Base-by-base conservation (phyloP, 2,888 invertebrate species). In the Metellina segmentata region DNA sequence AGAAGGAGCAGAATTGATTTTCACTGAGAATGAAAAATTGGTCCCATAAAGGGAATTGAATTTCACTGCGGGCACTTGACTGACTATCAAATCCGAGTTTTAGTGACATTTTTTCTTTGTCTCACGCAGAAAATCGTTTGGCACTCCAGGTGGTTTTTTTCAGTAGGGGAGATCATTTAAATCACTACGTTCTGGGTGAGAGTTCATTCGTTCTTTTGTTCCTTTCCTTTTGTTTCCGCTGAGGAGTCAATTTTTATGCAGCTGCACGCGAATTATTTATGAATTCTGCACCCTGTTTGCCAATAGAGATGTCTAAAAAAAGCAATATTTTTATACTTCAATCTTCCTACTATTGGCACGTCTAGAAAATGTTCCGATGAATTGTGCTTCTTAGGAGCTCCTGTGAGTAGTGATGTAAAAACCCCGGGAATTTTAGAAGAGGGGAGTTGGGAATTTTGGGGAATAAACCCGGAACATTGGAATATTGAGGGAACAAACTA, bases 81-180 rank as follows among this genome's bases (percentile, higher is more conserved):
- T 52, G 74, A 74, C 85, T 85, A 85, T 85, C 85, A 85, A 85
- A 85, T 85, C 52, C 85, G 61, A 48, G 74, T 85, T 75, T 85
- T 74, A 85, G 75, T 34, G 85, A 85, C 85, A 85, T 75, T 85
- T 85, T 85, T 53, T 52, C 34, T 34, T 34, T 34, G 61, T n/a
- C 34, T 79, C 61, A 34, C 74, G 20, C 61, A 51, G 71, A 51
- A 82, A 82, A 82, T 82, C 82, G 70, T 71, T 61, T 61, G n/a
- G 16, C 85, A 75, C 85, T 85, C 85, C 85, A 85, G 85, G 85
- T 85, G 85, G 75, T n/a, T 75, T 75, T 75, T 85, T 85, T 75
- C 74, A n/a, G 83, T 53, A 74, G 74, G 74, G 74, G 52, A 53
- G 85, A 85, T 85, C 85, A 85, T 85, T 85, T 85, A 85, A 85